Conservation (phyloP, 2,888 invertebrate species). For the Cosmopolites sordidus region DNA sequence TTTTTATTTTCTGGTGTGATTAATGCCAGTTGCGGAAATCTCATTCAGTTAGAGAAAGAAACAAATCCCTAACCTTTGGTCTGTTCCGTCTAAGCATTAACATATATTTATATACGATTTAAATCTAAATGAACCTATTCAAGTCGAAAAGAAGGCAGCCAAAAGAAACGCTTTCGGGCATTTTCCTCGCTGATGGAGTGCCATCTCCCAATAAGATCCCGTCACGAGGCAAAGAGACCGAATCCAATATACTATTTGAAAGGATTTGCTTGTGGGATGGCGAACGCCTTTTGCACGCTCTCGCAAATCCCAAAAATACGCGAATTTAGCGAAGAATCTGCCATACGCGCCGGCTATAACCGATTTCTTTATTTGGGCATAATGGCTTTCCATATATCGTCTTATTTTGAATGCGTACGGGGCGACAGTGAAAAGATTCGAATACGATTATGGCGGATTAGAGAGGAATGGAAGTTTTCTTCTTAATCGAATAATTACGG, state of each 20-base stretch:
- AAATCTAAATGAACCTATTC: no score
- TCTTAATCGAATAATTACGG: no score
- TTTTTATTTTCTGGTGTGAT: no score
- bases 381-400: conserved; percentile 1
- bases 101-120: no score
- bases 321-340: conserved; percentile 44
- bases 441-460: no score
- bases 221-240: conserved; percentile 19
- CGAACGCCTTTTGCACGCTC: conserved; percentile 43
- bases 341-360: conserved; percentile 14
- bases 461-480: no score
- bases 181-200: conserved; percentile 20
- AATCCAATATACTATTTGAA: conserved; percentile 45
- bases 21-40: no score
- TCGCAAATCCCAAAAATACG: conserved; percentile 49
- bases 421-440: no score
- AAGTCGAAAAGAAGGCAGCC: neutral
- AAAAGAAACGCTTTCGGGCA: neutral
- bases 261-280: conserved; percentile 48
- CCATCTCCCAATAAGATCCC: conserved; percentile 22
- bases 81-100: no score
- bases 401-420: neutral
- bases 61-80: no score
- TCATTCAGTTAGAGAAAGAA: no score
- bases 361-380: conserved; percentile 4